These are phyloP conservation scores for Sebastes hopkinsi DNA, from an alignment of 2,797 vertebrate species.

Conservation along the genomic window DNA sequence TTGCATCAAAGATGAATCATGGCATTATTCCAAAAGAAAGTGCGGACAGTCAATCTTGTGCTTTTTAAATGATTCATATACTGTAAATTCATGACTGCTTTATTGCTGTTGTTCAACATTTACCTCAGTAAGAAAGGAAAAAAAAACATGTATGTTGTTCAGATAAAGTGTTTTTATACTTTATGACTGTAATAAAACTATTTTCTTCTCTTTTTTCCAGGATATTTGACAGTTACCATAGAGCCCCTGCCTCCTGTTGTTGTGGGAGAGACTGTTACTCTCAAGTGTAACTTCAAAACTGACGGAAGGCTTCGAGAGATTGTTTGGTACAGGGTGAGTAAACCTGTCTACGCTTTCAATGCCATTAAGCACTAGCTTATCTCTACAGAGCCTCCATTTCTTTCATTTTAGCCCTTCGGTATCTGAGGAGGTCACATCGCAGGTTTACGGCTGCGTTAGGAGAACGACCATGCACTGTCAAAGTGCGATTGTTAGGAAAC, in stretches of 20 bases:
- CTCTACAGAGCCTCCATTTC: slow-evolving; percentile 5
- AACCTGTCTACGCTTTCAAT: slow-evolving; percentile 11
- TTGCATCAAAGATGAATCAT: slow-evolving; percentile 10
- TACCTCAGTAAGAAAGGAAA: neutral
- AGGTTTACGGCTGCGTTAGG: slow-evolving; percentile 18
- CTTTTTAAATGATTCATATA: slow-evolving; percentile 1
- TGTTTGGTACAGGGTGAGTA: slow-evolving; percentile 98
- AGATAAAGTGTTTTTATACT: neutral
- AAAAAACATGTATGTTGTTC: neutral
- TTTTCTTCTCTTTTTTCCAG: slow-evolving; percentile 72
- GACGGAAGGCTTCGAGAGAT: slow-evolving; percentile 97
- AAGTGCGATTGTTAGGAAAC: slow-evolving; percentile 35
- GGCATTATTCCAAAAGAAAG: neutral
- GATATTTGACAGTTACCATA: slow-evolving; percentile 97
- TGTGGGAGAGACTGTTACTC: slow-evolving; percentile 95
- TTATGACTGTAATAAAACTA: neutral
- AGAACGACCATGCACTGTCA: slow-evolving; percentile 27
- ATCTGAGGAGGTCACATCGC: slow-evolving; percentile 10
- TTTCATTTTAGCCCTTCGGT: slow-evolving; percentile 5
- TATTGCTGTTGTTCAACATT: neutral
- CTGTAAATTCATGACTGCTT: slow-evolving; percentile 4
- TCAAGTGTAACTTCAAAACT: slow-evolving; percentile 99
- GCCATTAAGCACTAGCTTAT: slow-evolving; percentile 6
- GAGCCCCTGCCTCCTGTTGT: slow-evolving; percentile 97
- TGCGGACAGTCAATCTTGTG: neutral